phyloP scores from a whole-genome alignment of 2,113 vertebrate genomes.

The Corynorhinus townsendii region DNA sequence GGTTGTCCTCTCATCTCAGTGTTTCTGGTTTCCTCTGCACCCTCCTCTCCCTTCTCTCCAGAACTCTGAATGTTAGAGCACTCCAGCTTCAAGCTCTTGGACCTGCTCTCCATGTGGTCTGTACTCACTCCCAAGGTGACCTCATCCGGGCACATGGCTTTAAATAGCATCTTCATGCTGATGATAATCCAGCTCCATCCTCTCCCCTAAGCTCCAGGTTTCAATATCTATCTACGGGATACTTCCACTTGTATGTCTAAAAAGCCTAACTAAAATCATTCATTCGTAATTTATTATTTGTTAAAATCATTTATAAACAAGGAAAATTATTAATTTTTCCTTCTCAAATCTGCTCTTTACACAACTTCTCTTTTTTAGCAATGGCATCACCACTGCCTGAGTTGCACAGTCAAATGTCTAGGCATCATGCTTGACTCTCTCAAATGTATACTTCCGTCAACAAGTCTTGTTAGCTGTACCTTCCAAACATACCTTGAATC shows the following conservation, averaged over 20 bases:
- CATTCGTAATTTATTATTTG: neutral
- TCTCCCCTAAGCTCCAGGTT: neutral
- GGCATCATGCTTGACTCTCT: neutral
- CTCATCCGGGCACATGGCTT: neutral
- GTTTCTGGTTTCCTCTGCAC: neutral
- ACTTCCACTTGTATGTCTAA: neutral
- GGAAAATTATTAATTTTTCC: neutral
- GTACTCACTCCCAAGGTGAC: neutral
- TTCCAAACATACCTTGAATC: neutral
- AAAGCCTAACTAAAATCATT: neutral
- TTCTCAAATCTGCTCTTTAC: neutral
- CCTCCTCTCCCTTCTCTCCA: neutral
- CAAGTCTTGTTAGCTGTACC: neutral
- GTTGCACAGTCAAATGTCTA: neutral
- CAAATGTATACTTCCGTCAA: neutral
- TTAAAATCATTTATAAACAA: neutral
- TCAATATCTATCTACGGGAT: neutral
- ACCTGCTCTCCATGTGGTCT: neutral
- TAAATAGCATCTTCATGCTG: neutral
- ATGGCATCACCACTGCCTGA: neutral
- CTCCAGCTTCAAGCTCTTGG: neutral
- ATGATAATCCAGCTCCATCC: neutral
- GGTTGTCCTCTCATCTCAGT: neutral
- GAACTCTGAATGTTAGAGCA: neutral
- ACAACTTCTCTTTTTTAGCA: neutral